Evolutionary conservation across 35 echinoderm and acorn worm genomes (phyloP), one percentile per base, ranked within the genome.

Genomic region (Antedon bifida): DNA sequence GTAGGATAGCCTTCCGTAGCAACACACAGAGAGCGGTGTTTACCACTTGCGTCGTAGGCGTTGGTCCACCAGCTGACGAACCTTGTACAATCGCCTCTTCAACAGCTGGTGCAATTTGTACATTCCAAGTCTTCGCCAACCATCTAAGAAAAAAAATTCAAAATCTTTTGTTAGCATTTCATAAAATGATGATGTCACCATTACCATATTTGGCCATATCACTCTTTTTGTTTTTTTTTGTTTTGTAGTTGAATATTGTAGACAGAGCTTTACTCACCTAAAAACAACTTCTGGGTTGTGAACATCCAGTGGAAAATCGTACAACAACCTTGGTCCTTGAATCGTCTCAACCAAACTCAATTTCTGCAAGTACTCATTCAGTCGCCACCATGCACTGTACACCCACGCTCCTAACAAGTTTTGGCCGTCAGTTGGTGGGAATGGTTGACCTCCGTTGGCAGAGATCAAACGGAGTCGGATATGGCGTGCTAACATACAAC

Each of bases 81-180:
- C 78, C 78, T 9, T 38, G 32, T 26, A 80, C n/a, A 17, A 80
- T 38, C 21, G 78, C 78, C 34, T 80, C 78, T 39, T 80, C 78
- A 5, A 80, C 78, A 7, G 33, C 78, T 21, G 78, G 78, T 36
- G 78, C 78, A 36, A 80, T 80, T 14, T 34, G 33, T 23, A 36
- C 33, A 38, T 80, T 80, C 78, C 78, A 80, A 5, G 78, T 36
- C 78, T 36, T 34, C 11, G 33, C 36, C 34, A 80, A 38, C 78
- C 78, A 80, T 80, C 78, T 80, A 80, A 29, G 32, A 35, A 23
- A n/a, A 35, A 78, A 28, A 76, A n/a, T n/a, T n/a, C n/a, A 29
- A 75, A 5, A 75, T 32, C 21, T 32, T 29, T 8, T 8, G 31
- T 5, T 75, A 32, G 46, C 11, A 56, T 13, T 26, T 56, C 26